These are phyloP conservation scores for Ascidia mentula DNA, from an alignment of 23 tunicate species.

Conservation along the genomic window DNA sequence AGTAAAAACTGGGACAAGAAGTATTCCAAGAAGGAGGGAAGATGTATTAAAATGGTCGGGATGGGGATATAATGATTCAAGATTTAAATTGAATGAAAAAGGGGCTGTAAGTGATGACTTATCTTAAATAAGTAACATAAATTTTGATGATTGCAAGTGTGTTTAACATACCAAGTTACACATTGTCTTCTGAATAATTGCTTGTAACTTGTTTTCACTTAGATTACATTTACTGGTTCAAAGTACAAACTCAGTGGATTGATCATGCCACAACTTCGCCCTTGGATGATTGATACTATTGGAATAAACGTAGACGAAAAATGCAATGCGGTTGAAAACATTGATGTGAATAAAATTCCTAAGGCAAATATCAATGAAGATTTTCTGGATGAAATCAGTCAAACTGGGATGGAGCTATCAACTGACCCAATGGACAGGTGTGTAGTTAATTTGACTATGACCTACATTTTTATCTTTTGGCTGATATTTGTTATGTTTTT, in stretches of 20 bases:
- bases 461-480: too few species aligned
- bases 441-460: too few species aligned
- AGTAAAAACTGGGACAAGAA: conserved; percentile 69
- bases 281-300: conserved; percentile 79
- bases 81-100: conserved; percentile 49
- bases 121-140: not conserved
- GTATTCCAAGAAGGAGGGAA: conserved; percentile 84
- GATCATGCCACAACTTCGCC: conserved; percentile 59
- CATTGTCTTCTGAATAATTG: not conserved
- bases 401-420: conserved; percentile 66
- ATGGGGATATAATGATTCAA: conserved; percentile 88
- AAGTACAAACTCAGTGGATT: conserved; percentile 80
- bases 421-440: conserved; percentile 75
- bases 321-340: conserved; percentile 12
- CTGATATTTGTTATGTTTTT: too few species aligned
- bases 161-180: not conserved
- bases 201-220: not conserved
- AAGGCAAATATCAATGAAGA: conserved; percentile 68
- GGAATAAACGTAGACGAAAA: conserved; percentile 57
- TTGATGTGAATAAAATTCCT: conserved; percentile 57
- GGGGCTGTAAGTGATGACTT: conserved; percentile 17
- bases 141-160: not conserved
- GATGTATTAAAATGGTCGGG: conserved; percentile 78
- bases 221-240: conserved; percentile 78
- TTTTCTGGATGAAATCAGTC: conserved; percentile 58